A percentile compares a stretch with the other conserved stretches of the same genome.
Conservation (phyloP, 2,888 invertebrate genomes). For the Yponomeuta plumbellus region DNA sequence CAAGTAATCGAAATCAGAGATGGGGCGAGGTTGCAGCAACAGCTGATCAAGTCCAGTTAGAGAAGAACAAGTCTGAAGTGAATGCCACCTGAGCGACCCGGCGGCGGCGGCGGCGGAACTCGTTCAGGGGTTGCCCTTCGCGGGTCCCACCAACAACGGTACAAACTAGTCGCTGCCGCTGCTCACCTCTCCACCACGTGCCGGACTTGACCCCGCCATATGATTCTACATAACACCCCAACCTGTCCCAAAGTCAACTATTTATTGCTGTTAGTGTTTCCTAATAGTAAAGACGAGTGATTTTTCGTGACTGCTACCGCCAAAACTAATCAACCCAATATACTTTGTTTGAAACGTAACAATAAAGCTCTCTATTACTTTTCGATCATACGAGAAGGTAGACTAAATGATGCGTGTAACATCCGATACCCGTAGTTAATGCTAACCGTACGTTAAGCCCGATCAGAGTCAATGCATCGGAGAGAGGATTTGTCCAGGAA, state of each 20-base stretch:
- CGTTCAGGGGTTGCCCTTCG: constrained; percentile 63
- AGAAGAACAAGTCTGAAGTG: constrained; percentile 71
- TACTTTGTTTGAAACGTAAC: background rate
- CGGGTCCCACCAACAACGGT: constrained; percentile 58
- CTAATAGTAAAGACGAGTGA: background rate
- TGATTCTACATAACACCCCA: background rate
- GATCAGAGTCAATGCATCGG: constrained; percentile 7
- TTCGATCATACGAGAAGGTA: background rate
- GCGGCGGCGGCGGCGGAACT: constrained; percentile 59
- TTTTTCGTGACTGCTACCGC: background rate
- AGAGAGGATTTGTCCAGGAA: constrained; percentile 3
- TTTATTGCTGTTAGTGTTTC: background rate
- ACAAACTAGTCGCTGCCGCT: constrained; percentile 62
- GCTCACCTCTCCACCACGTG: constrained; percentile 58
- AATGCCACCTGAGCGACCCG: constrained; percentile 58
- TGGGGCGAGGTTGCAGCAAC: constrained; percentile 49
- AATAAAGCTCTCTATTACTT: background rate
- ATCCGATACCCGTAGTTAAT: constrained; percentile 1
- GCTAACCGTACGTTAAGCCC: background rate
- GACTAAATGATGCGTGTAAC: background rate
- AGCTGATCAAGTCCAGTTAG: constrained; percentile 74
- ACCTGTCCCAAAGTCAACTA: background rate
- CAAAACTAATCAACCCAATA: background rate
- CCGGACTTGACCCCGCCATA: constrained; percentile 29
- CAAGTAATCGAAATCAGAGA: background rate